phyloP scores from a whole-genome alignment of 2,113 vertebrate genomes.

The Myrmophylax atrothorax region DNA sequence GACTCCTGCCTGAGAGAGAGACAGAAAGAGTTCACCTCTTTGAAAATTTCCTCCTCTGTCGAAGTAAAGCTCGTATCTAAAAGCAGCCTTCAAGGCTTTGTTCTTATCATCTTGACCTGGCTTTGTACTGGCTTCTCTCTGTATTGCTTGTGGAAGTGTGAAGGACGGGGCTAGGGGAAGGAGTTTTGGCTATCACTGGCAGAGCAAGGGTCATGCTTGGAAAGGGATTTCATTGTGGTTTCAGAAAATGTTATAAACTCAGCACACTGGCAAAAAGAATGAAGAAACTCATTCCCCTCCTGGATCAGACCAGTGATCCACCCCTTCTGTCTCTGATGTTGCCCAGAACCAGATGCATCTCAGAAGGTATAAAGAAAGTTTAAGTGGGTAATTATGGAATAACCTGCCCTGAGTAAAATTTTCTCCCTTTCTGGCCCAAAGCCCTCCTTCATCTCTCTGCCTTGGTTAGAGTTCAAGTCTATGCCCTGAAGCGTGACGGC shows the following conservation, averaged over 20 bases:
- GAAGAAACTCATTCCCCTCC: conserved; percentile 21
- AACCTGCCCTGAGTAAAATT: conserved; percentile 36
- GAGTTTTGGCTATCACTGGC: conserved; percentile 57
- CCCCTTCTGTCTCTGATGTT: conserved; percentile 47
- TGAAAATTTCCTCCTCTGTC: conserved; percentile 68
- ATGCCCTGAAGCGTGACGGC: conserved; percentile 37
- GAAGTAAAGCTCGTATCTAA: conserved; percentile 68
- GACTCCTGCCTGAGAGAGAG: conserved; percentile 64
- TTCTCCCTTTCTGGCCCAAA: conserved; percentile 32
- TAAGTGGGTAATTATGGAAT: conserved; percentile 58
- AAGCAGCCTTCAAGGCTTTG: conserved; percentile 64
- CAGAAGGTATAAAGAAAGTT: conserved; percentile 27
- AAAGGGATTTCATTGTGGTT: conserved; percentile 33
- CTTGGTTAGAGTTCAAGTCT: conserved; percentile 55
- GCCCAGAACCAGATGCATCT: conserved; percentile 41
- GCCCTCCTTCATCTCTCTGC: conserved; percentile 45
- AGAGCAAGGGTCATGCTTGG: conserved; percentile 52
- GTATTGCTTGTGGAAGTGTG: conserved; percentile 52
- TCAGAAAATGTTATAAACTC: conserved; percentile 36
- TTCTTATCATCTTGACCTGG: conserved; percentile 68
- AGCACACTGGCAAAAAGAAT: neutral
- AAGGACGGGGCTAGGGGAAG: conserved; percentile 52
- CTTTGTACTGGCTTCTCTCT: conserved; percentile 55
- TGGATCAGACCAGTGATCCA: conserved; percentile 31
- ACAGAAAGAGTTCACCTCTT: conserved; percentile 68